Evolutionary conservation across 2,113 vertebrate genomes (phyloP).

Genomic region (Eublepharis macularius): DNA sequence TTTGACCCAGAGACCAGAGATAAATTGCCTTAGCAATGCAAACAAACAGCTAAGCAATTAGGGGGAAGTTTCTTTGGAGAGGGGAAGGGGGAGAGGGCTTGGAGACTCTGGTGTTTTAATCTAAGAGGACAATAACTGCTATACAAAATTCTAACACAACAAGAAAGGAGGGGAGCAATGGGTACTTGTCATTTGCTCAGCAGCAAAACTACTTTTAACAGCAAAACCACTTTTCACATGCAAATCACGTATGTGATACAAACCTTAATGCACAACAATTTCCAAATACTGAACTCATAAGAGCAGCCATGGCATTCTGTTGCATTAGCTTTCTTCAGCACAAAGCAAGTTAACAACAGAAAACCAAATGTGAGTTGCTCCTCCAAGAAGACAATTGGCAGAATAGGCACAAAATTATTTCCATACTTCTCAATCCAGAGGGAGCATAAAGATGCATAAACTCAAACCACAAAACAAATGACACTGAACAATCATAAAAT

Average conservation of each 20-base stretch:
- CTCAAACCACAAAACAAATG: neutral
- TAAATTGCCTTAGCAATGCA: constrained; percentile 72
- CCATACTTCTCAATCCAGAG: neutral
- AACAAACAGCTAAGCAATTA: constrained; percentile 69
- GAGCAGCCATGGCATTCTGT: neutral
- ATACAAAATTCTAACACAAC: constrained; percentile 35
- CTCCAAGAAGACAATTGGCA: too few species aligned
- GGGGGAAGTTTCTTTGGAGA: constrained; percentile 62
- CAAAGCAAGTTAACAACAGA: neutral
- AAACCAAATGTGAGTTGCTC: neutral
- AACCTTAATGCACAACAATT: neutral
- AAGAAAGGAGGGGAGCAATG: neutral
- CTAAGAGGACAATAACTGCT: constrained; percentile 48
- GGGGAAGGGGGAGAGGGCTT: constrained; percentile 24
- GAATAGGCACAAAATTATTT: neutral
- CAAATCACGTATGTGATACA: neutral
- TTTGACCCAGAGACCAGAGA: constrained; percentile 71
- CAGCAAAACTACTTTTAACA: neutral
- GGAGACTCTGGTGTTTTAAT: constrained; percentile 47
- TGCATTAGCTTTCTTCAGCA: neutral
- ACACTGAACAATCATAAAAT: neutral
- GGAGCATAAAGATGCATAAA: neutral
- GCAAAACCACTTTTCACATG: neutral
- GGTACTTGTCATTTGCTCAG: too few species aligned
- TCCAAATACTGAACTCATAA: neutral